These are phyloP conservation scores for Manis javanica DNA, from an alignment of 2,797 vertebrate genomes.

Conservation along the genomic window DNA sequence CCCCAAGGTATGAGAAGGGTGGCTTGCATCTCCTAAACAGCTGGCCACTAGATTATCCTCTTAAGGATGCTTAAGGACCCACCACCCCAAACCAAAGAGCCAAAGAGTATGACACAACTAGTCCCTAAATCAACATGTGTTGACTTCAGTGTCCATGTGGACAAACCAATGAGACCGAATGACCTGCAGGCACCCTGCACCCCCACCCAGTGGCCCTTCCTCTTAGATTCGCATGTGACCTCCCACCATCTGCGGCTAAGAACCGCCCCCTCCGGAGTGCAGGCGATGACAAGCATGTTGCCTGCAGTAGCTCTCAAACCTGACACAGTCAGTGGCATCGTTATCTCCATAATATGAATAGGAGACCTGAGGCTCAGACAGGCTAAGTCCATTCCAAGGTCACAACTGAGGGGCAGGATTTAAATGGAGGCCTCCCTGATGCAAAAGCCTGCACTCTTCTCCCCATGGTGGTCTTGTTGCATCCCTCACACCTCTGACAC, in stretches of 20 bases:
- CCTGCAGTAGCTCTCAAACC: not conserved
- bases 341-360: not conserved
- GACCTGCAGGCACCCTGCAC: not conserved
- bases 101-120: not conserved
- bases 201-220: not conserved
- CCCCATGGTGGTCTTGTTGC: not conserved
- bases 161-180: not conserved
- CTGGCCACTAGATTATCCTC: not conserved
- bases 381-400: not conserved
- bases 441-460: not conserved
- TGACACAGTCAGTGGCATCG: not conserved
- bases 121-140: not conserved
- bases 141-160: not conserved
- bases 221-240: not conserved
- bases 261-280: not conserved
- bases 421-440: not conserved
- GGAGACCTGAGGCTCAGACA: not conserved
- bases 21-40: not conserved
- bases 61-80: not conserved
- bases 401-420: not conserved
- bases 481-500: not conserved
- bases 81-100: not conserved
- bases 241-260: rapidly evolving
- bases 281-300: not conserved
- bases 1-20: not conserved